Evolutionary conservation across 2,113 vertebrate species (phyloP), one percentile per base, ranked within the genome.

Genomic region (Thamnophis sirtalis): DNA sequence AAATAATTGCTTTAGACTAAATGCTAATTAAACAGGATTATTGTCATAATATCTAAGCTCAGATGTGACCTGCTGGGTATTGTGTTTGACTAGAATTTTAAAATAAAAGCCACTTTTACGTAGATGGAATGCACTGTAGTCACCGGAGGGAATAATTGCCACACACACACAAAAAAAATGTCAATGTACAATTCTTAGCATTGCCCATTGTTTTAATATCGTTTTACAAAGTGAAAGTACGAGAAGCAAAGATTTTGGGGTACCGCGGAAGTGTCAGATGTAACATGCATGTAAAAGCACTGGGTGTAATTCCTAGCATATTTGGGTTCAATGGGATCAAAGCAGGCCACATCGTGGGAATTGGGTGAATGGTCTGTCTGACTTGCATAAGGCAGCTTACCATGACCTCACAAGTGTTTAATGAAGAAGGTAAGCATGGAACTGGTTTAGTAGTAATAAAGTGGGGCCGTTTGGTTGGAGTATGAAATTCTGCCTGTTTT

Each of bases 111-210:
- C 2, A 4, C 21, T 6, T 17, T 50, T 50, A 6, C 3, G 0
- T 85, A 60, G 73, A 55, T 53, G 55, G 22, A 88, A 33, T 0
- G 1, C 21, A 38, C 56, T 89, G 90, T 50, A 90, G 5, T 17
- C 56, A 10, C 4, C 13, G 2, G 3, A 0, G 1, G 0, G 1
- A 5, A 73, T 8, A 53, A 4, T 10, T 5, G 26, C 43, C 13
- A 26, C 2, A 51, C 7, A 26, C 2, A 51, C 7, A 0, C 0
- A 0, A 0, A 15, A 1, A 24, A 4, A 21, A n/a, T n/a, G 24
- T 48, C 48, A 58, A 43, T 9, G 9, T 91, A 10, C 85, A 21
- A 58, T 19, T 80, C 3, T 9, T 49, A 58, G 9, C 54, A 56
- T 33, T n/a, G 11, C 13, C 11, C 10, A 1, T 49, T 85, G 26